phyloP scores from a whole-genome alignment of 2,113 vertebrate species.

The Sinocyclocheilus anophthalmus region DNA sequence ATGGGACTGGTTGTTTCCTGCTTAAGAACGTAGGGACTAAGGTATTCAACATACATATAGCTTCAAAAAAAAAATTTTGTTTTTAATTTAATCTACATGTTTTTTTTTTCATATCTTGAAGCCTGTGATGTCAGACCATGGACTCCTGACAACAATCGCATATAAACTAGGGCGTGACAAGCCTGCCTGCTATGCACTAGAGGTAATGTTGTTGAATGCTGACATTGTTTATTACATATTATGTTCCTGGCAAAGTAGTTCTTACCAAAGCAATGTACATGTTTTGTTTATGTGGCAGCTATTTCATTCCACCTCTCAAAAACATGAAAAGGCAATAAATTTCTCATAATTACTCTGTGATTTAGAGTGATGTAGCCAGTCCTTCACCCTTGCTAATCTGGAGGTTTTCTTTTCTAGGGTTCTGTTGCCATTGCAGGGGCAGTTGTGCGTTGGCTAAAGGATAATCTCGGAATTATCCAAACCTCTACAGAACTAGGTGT shows the following conservation, averaged over 20 bases:
- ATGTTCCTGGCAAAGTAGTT: background rate
- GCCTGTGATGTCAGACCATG: constrained; percentile 88
- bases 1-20: constrained; percentile 96
- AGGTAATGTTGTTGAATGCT: constrained; percentile 71
- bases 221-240: background rate
- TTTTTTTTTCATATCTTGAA: constrained; percentile 58
- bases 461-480: constrained; percentile 92
- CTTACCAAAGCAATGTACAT: background rate
- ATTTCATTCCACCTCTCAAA: background rate
- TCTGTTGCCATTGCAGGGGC: constrained; percentile 97
- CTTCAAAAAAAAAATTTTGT: background rate
- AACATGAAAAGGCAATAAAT: background rate
- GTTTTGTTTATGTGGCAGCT: background rate
- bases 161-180: constrained; percentile 88
- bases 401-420: constrained; percentile 74
- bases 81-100: background rate
- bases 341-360: background rate
- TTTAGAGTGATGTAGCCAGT: background rate
- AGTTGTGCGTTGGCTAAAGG: constrained; percentile 93
- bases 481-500: constrained; percentile 86
- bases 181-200: constrained; percentile 87
- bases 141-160: constrained; percentile 92
- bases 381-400: background rate
- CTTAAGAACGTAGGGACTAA: constrained; percentile 90
- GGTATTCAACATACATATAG: constrained; percentile 68